Evolutionary conservation across 2,888 invertebrate species (phyloP), one percentile per base, ranked within the genome.

Genomic region (Biston betularia): DNA sequence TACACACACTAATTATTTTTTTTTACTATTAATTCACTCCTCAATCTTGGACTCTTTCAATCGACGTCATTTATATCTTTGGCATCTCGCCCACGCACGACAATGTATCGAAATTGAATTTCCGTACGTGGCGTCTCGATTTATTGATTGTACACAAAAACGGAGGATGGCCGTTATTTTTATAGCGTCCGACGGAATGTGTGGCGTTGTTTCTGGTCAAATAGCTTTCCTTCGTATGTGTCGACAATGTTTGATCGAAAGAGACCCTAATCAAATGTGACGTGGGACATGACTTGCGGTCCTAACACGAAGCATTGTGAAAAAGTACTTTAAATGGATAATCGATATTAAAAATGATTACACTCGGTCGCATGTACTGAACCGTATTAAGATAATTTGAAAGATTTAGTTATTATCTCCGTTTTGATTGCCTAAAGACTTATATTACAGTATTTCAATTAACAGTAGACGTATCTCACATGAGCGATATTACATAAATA

Each of bases 1-100:
- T 83, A 80, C 84, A 85, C 83, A 85, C 84, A 86, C 86, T 88
- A 90, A 89, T 90, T 89, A 89, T 86, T 86, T 84, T 86, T 84
- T 86, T 81, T 79, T 82, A 81, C 76, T 69, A 83, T 85, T 83
- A 80, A 81, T 84, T 81, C 79, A 76, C 76, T 78, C 77, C 79
- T 80, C 77, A 79, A 82, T 81, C 80, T 81, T 76, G 69, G 68
- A 67, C 76, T 75, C 76, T 75, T 73, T 79, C 76, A 74, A 83
- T 82, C 75, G 82, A 81, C 77, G 79, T 83, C 79, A 78, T 83
- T 78, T 79, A 77, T 84, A 82, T 86, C 83, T 82, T 81, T 82
- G 81, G 77, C 81, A 83, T 82, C 80, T 80, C 80, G 77, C 85
- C 85, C 84, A 86, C 85, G 80, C 81, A 65, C 76, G 75, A 80